These are phyloP conservation scores for Chlorocebus sabaeus DNA, from an alignment of 2,113 vertebrate species.

Conservation along the genomic window DNA sequence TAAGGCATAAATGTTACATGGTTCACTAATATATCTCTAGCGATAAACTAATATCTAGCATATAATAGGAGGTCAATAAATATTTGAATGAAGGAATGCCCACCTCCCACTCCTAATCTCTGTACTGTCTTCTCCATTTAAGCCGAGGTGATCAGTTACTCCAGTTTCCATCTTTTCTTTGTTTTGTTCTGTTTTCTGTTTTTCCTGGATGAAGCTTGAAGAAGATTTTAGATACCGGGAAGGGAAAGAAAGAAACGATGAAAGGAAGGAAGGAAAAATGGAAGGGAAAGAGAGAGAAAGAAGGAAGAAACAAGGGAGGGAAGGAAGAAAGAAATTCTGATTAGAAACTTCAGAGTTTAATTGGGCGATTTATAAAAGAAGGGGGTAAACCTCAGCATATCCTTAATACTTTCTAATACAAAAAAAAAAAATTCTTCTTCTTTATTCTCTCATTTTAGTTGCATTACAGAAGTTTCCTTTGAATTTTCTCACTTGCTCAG, in stretches of 20 bases:
- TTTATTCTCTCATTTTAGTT: background rate
- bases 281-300: background rate
- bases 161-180: background rate
- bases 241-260: background rate
- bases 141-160: background rate
- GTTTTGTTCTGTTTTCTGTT: background rate
- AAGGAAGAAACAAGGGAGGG: background rate
- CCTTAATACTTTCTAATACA: background rate
- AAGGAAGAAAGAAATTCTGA: background rate
- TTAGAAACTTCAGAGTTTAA: background rate
- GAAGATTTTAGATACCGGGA: background rate
- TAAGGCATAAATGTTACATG: background rate
- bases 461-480: background rate
- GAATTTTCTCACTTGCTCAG: background rate
- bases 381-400: background rate
- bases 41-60: background rate
- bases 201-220: background rate
- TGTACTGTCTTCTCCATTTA: background rate
- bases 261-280: too few relatives aligned
- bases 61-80: background rate
- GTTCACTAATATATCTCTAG: background rate
- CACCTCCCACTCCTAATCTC: rapidly evolving
- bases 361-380: background rate
- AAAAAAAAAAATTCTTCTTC: background rate
- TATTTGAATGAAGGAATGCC: background rate